Evolutionary conservation across 1,140 invertebrate genomes (phyloP).

Genomic region (Listronotus oregonensis): DNA sequence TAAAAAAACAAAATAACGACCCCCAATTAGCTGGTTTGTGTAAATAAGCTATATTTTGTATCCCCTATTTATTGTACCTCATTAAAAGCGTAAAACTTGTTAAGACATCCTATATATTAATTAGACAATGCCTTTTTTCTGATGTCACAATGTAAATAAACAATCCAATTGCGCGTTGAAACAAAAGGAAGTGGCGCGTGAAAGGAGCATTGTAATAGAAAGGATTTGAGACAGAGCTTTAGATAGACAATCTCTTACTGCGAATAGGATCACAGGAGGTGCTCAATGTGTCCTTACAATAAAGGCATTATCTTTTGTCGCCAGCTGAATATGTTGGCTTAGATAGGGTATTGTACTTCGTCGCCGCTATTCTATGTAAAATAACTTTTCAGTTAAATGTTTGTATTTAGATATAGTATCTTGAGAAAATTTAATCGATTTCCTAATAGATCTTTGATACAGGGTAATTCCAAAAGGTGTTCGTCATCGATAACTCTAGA

Average conservation of each 20-base stretch:
- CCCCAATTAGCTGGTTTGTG: too few relatives aligned
- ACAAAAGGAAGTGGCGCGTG: conserved; percentile 54
- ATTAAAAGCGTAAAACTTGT: too few relatives aligned
- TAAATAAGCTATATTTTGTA: too few relatives aligned
- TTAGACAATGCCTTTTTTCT: conserved; percentile 1
- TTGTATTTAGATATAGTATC: conserved; percentile 11
- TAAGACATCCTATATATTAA: too few relatives aligned
- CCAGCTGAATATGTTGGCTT: conserved; percentile 56
- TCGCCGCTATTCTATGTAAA: conserved; percentile 35
- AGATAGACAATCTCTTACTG: conserved; percentile 52
- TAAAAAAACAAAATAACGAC: too few relatives aligned
- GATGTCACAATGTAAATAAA: conserved; percentile 26
- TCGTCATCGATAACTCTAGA: too few relatives aligned
- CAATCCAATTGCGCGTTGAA: conserved; percentile 35
- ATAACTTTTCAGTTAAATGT: conserved; percentile 25
- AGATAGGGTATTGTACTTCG: conserved; percentile 52
- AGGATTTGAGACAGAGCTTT: conserved; percentile 49
- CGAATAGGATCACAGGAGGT: conserved; percentile 57
- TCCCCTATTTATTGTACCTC: too few relatives aligned
- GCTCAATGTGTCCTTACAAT: conserved; percentile 55
- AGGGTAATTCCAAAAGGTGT: too few relatives aligned
- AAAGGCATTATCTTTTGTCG: conserved; percentile 57
- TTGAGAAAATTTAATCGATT: too few relatives aligned
- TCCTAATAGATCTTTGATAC: too few relatives aligned
- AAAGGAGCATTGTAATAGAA: conserved; percentile 52